These are phyloP conservation scores for Anorthoa munda DNA, from an alignment of 2,888 invertebrate genomes.

Conservation along the genomic window DNA sequence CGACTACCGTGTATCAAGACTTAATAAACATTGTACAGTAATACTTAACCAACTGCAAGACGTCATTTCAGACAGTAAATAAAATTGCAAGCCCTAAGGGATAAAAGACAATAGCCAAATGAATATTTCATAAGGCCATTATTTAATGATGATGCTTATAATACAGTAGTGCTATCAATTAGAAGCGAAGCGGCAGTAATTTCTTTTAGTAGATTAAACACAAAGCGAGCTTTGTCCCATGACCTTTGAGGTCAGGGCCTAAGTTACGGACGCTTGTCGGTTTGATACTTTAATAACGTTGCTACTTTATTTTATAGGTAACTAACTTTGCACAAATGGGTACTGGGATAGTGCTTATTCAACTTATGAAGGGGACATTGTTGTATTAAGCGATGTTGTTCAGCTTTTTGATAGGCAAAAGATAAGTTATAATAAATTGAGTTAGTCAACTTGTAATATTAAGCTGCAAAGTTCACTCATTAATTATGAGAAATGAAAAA, in stretches of 20 bases:
- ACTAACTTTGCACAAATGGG: conserved; percentile 10
- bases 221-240: conserved; percentile 71
- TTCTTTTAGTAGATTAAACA: conserved; percentile 75
- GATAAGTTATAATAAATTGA: conserved; percentile 11
- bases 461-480: conserved; percentile 7
- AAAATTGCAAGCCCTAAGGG: conserved; percentile 64
- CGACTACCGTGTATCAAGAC: conserved; percentile 56
- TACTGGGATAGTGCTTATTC: conserved; percentile 6
- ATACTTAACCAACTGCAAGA: conserved; percentile 60
- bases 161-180: conserved; percentile 81
- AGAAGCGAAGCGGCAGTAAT: conserved; percentile 76
- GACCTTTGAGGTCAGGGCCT: conserved; percentile 67
- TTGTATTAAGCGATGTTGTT: conserved; percentile 4
- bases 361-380: conserved; percentile 9
- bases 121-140: conserved; percentile 81
- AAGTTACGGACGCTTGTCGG: conserved; percentile 60
- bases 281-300: conserved; percentile 56
- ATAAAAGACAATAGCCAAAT: conserved; percentile 77
- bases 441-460: not conserved
- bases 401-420: not conserved
- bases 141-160: conserved; percentile 78
- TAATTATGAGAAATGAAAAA: conserved; percentile 3
- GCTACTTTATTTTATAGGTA: conserved; percentile 44
- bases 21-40: conserved; percentile 60
- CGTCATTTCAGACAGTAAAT: conserved; percentile 66